A percentile compares a stretch with the other conserved stretches of the same genome.
Conservation (phyloP, 2,888 invertebrate species). For the Tinea pellionella region DNA sequence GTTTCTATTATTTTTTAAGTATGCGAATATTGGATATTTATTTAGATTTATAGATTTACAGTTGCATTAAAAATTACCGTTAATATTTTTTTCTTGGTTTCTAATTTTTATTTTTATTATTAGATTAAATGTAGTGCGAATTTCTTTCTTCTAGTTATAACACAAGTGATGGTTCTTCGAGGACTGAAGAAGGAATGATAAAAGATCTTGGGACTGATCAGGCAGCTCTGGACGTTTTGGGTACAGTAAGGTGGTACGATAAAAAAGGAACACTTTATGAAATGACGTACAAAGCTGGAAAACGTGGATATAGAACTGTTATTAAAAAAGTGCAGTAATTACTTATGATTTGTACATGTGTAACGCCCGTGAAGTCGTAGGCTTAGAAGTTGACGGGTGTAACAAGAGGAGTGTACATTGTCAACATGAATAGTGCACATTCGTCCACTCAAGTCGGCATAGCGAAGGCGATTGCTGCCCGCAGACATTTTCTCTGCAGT, state of each 20-base stretch:
- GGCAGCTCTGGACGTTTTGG: constrained; percentile 47
- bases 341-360: not conserved
- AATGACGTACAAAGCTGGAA: constrained; percentile 64
- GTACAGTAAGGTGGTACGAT: constrained; percentile 59
- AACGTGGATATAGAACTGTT: constrained; percentile 55
- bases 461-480: no score
- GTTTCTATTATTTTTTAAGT: not conserved
- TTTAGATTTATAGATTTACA: no score
- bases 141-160: constrained; percentile 43
- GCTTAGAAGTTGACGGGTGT: no score
- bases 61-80: no score
- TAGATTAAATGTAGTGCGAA: not conserved
- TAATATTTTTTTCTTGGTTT: no score
- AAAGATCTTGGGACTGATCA: constrained; percentile 45
- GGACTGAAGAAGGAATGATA: constrained; percentile 58
- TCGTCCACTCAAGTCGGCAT: no score
- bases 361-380: no score
- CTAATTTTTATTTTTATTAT: no score
- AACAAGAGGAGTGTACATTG: no score
- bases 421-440: no score
- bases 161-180: constrained; percentile 62
- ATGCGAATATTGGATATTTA: not conserved
- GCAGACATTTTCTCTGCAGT: no score
- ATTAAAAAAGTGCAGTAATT: constrained; percentile 44
- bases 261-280: constrained; percentile 57